Evolutionary conservation across 2,797 vertebrate genomes (phyloP), one percentile per base, ranked within the genome.

Genomic region (Scarus forsteni): DNA sequence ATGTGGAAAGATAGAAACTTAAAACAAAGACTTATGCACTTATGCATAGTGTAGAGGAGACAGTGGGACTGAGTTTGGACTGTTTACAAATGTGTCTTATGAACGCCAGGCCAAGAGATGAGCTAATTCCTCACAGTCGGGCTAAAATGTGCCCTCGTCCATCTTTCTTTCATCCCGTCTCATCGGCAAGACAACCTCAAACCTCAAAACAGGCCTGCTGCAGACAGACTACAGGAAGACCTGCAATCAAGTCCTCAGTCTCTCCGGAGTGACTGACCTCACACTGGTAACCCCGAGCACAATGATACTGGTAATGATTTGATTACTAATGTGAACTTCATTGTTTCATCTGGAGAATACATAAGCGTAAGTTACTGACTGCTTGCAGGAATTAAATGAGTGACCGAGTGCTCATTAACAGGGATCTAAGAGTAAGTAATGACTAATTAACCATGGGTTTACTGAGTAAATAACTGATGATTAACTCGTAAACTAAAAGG

Each of bases 141-240:
- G 38, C 45, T 18, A 15, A 6, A 43, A 42, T 16, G 53, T 13
- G 56, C 60, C 55, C 48, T 74, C 3, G 10, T 61, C 66, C 57
- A 13, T 78, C 64, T 55, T 7, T 55, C 43, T 35, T 18, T 44
- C 49, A 35, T 46, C 39, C 58, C 8, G 51, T 62, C 51, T 68
- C 67, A 7, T 14, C 59, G 81, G 72, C 69, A 72, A 60, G 75
- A 53, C n/a, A 66, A 82, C 61, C 76, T 15, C 80, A 67, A 48
- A 70, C 78, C 40, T 0, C 69, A 72, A 39, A 56, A 42, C 54
- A 8, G 19, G 43, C 52, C 42, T 27, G 27, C 52, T 63, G 44
- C 42, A 66, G 52, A 65, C 51, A 48, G 13, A 40, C 12, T 0
- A 8, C 4, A 62, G 40, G 55, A 51, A 85, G 48, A 68, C 58